Conservation (phyloP, 2,888 invertebrate species). For the Cheilosia variabilis region DNA sequence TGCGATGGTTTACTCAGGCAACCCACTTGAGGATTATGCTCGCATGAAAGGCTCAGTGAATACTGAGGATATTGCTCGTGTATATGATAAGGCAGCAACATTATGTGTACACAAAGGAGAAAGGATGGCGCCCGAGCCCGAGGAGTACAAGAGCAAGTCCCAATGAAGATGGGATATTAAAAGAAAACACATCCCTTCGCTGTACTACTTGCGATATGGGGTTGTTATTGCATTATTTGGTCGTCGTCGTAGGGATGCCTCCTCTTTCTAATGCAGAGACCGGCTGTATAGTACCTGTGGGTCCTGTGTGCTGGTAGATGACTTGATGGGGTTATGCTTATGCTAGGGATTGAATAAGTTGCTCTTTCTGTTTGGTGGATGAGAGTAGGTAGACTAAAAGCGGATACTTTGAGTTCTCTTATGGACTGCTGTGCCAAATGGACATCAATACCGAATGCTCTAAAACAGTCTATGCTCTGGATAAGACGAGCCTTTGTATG, state of each 20-base stretch:
- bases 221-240: constrained; percentile 41
- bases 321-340: constrained; percentile 5
- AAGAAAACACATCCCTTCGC: constrained; percentile 30
- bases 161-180: constrained; percentile 44
- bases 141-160: constrained; percentile 7
- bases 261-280: constrained; percentile 5
- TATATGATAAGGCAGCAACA: constrained; percentile 15
- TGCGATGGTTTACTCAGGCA: constrained; percentile 12
- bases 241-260: not conserved
- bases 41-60: constrained; percentile 48
- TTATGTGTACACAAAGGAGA: not conserved
- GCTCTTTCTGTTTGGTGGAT: not conserved
- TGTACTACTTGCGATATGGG: constrained; percentile 11
- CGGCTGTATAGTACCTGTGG: not conserved
- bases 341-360: not conserved
- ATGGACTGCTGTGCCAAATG: too few species aligned
- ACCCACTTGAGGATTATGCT: constrained; percentile 46
- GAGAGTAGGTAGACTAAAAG: not conserved
- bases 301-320: not conserved
- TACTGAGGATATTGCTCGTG: constrained; percentile 19
- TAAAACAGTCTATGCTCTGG: too few species aligned
- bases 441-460: too few species aligned
- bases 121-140: not conserved
- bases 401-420: not conserved
- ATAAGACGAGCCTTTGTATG: too few species aligned